A percentile compares a stretch with the other conserved stretches of the same genome.
phyloP scores from a whole-genome alignment of 2,113 vertebrate species.

The Seriola quinqueradiata region DNA sequence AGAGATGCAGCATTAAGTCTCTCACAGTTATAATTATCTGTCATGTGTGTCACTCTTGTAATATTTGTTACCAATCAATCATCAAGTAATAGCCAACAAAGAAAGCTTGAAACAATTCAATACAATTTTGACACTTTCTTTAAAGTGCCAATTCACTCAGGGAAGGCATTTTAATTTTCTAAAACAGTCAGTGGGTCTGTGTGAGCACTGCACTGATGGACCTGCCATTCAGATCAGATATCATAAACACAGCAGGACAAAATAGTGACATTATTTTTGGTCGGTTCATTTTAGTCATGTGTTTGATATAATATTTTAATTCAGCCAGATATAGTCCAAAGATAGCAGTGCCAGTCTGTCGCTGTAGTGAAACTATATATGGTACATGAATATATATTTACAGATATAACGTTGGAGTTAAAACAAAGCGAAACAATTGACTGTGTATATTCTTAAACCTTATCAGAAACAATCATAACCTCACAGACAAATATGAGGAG shows the following conservation, averaged over 20 bases:
- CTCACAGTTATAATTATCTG: too few species aligned
- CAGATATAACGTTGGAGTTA: neutral
- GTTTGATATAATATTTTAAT: slow-evolving; percentile 17
- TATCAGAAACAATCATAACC: neutral
- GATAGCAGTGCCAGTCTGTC: slow-evolving; percentile 16
- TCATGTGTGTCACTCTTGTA: too few species aligned
- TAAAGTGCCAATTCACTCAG: neutral
- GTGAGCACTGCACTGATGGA: neutral
- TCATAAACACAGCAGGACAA: neutral
- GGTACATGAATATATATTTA: neutral
- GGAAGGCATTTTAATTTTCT: neutral
- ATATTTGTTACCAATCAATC: neutral
- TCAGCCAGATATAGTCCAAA: slow-evolving; percentile 14
- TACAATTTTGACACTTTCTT: neutral
- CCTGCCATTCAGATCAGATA: neutral
- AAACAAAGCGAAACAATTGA: neutral
- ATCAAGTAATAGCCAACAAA: neutral
- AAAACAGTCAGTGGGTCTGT: neutral
- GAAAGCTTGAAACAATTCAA: neutral
- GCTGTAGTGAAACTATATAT: neutral
- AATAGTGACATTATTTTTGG: slow-evolving; percentile 30
- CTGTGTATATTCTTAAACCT: neutral
- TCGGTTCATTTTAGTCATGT: slow-evolving; percentile 16
- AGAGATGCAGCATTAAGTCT: neutral
- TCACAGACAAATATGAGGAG: slow-evolving; percentile 12